Base-by-base conservation (phyloP, 2,797 vertebrate genomes). In the Poecilia gillii region DNA sequence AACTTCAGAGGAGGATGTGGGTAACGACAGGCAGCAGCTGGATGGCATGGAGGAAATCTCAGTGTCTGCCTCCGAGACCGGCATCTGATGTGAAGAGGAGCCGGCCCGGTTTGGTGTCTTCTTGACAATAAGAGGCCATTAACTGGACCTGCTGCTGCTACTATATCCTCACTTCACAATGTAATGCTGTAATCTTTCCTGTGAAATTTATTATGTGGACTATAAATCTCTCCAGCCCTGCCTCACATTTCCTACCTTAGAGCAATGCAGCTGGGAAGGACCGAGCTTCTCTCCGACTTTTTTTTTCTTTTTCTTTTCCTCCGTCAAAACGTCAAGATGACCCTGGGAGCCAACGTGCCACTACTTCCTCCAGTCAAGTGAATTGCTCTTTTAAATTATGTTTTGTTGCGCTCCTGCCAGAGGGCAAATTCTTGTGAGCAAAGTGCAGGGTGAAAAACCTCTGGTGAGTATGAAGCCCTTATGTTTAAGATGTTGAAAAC, bases 61-160 rank as follows among this genome's bases (percentile, higher is more conserved):
- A 43, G 84, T 41, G 77, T 87, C 89, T 89, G 86, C 86, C 87
- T 87, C 49, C 77, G 87, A 90, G 83, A 86, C 78, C 28, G 47
- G 84, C 76, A 84, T 88, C 81, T 87, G 89, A 90, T 91, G 85
- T 83, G 71, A 84, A 90, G 85, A 78, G 78, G 77, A 89, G 83
- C 77, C 86, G 68, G 81, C 78, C 84, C 55, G 70, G 55, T 70
- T 73, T 25, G 76, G 77, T 36, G 49, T 89, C 89, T 78, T 73
- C 82, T 18, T 47, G 92, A 95, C 91, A 94, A 93, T 89, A 90
- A 82, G 86, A 88, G 82, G 85, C 89, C 92, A 90, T 93, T 91
- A 94, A 87, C 55, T 36, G 78, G 77, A 82, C 82, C 83, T 84
- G 88, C 79, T 79, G 78, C 76, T 78, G 79, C 73, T 76, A 51